Conservation (phyloP, 2,797 vertebrate genomes). For the Peromyscus nudipes region DNA sequence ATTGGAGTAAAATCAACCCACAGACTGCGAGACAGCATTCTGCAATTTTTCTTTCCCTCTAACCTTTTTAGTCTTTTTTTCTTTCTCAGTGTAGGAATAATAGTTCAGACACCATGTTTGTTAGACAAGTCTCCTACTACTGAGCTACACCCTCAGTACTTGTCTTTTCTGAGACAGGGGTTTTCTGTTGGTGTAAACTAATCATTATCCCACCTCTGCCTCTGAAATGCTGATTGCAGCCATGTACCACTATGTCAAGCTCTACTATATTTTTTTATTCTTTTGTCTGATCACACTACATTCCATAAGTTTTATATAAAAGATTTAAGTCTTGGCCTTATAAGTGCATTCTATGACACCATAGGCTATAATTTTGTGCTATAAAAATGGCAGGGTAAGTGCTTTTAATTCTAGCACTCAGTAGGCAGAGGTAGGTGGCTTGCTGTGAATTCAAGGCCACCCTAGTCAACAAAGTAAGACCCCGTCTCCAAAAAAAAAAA, state of each 20-base stretch:
- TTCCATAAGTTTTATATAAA: slow-evolving; percentile 38
- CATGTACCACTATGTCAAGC: background rate
- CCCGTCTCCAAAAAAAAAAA: background rate
- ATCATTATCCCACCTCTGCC: background rate
- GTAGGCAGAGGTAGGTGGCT: background rate
- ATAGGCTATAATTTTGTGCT: background rate
- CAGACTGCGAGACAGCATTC: background rate
- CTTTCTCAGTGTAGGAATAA: background rate
- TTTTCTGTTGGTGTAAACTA: background rate
- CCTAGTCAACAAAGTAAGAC: background rate
- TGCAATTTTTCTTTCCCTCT: background rate
- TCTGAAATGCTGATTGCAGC: background rate
- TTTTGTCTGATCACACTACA: background rate
- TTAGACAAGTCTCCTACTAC: background rate
- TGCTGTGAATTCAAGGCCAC: background rate
- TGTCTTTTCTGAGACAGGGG: background rate
- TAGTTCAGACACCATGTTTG: background rate
- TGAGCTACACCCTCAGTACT: background rate
- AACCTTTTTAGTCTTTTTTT: background rate
- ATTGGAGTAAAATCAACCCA: background rate
- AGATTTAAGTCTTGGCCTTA: background rate
- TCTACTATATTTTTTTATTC: background rate
- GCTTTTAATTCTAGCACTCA: background rate
- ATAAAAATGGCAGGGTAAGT: slow-evolving; percentile 23
- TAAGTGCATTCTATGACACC: background rate